A percentile compares a stretch with the other conserved stretches of the same genome.
Conservation (phyloP, 2,888 invertebrate species). For the Synergus japonicus region DNA sequence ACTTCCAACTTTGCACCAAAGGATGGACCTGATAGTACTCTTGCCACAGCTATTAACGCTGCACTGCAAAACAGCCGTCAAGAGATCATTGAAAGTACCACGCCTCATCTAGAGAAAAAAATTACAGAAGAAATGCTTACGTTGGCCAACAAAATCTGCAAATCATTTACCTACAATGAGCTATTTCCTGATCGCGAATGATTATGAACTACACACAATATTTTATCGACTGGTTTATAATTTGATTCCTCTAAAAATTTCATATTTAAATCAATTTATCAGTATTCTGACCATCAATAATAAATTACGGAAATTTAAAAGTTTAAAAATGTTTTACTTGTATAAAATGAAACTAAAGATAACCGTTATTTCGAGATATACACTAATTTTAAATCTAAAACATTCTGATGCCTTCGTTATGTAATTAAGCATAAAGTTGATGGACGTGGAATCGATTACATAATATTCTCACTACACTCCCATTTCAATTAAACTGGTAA, state of each 20-base stretch:
- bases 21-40: slow-evolving; percentile 53
- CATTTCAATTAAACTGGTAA: no score
- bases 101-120: slow-evolving; percentile 71
- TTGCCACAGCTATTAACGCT: slow-evolving; percentile 61
- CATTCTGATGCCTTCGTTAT: no score
- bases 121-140: slow-evolving; percentile 66
- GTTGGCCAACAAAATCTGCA: slow-evolving; percentile 69
- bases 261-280: background rate
- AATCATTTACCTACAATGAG: slow-evolving; percentile 71
- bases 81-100: slow-evolving; percentile 69
- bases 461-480: no score
- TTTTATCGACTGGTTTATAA: background rate
- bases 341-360: no score
- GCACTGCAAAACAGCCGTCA: slow-evolving; percentile 65
- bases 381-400: background rate
- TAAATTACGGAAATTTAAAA: background rate
- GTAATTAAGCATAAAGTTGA: no score
- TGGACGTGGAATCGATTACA: no score
- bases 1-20: slow-evolving; percentile 56
- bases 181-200: slow-evolving; percentile 71
- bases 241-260: background rate
- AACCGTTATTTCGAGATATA: background rate
- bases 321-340: background rate
- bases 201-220: slow-evolving; percentile 3
- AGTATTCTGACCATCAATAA: background rate